Percentiles rank a stretch among this genome's conserved stretches.
Conservation (phyloP, 2,888 invertebrate species). For the Lobophora halterata region DNA sequence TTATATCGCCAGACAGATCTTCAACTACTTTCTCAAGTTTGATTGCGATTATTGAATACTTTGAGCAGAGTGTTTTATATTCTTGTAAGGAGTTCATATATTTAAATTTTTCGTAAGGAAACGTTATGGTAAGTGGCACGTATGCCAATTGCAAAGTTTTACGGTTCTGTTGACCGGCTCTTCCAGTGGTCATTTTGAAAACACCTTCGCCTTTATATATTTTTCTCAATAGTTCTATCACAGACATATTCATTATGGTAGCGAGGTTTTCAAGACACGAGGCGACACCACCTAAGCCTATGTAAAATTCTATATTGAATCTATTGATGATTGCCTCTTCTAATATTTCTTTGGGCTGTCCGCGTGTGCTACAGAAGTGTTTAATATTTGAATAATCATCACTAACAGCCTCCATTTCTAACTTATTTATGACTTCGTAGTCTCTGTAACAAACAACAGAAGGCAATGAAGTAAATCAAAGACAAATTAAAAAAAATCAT, state of each 20-base stretch:
- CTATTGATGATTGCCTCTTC: slow-evolving; percentile 16
- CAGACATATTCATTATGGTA: slow-evolving; percentile 5
- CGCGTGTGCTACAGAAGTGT: slow-evolving; percentile 5
- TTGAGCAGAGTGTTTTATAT: slow-evolving; percentile 18
- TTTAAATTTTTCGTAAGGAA: slow-evolving; percentile 15
- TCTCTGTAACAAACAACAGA: slow-evolving; percentile 12
- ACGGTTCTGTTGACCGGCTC: slow-evolving; percentile 9
- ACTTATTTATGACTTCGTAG: slow-evolving; percentile 4
- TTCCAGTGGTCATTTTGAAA: slow-evolving; percentile 17
- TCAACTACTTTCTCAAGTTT: slow-evolving; percentile 12
- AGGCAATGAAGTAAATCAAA: too few species aligned
- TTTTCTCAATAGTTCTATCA: slow-evolving; percentile 9
- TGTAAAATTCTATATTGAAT: slow-evolving; percentile 19
- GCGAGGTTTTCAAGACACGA: slow-evolving; percentile 15
- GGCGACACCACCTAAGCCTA: slow-evolving; percentile 6
- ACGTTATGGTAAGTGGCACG: slow-evolving; percentile 12
- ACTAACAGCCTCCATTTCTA: slow-evolving; percentile 3
- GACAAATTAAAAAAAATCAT: too few species aligned
- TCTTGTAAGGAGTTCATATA: slow-evolving; percentile 11
- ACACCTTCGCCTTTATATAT: slow-evolving; percentile 15
- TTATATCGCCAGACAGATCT: slow-evolving; percentile 10
- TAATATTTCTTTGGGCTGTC: slow-evolving; percentile 8
- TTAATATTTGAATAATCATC: background rate
- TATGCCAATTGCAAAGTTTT: slow-evolving; percentile 13
- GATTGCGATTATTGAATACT: slow-evolving; percentile 9